These are phyloP conservation scores for Drosophila atripex DNA, from an alignment of 2,888 invertebrate species.

Conservation along the genomic window DNA sequence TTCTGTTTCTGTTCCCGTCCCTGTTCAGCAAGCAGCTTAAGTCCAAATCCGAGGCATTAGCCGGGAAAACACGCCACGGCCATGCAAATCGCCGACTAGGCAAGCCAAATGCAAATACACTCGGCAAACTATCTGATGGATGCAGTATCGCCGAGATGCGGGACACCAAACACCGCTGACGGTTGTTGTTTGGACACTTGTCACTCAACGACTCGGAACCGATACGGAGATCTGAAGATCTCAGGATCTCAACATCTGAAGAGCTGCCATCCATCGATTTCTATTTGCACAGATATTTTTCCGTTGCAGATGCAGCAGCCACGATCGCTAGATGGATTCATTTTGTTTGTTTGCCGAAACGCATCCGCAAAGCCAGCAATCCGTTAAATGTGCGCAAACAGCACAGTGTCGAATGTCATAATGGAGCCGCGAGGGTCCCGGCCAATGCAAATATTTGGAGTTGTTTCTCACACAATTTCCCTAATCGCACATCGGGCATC, in stretches of 20 bases:
- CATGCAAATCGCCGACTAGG: constrained; percentile 66
- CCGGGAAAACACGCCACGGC: constrained; percentile 62
- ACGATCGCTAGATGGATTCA: constrained; percentile 18
- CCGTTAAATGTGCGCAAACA: constrained; percentile 83
- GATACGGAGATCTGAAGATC: constrained; percentile 32
- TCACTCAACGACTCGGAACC: constrained; percentile 75
- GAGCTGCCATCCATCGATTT: constrained; percentile 73
- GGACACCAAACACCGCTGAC: constrained; percentile 58
- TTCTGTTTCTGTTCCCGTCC: constrained; percentile 30
- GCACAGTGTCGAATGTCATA: constrained; percentile 75
- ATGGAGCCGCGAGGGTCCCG: constrained; percentile 48
- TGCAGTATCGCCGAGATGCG: constrained; percentile 39
- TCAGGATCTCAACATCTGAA: constrained; percentile 28
- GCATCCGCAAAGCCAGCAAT: constrained; percentile 77
- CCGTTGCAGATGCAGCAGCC: constrained; percentile 21
- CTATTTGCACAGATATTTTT: constrained; percentile 56
- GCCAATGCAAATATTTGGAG: constrained; percentile 58
- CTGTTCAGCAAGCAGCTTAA: constrained; percentile 1
- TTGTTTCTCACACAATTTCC: constrained; percentile 44
- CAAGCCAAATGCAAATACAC: constrained; percentile 51
- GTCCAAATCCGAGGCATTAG: constrained; percentile 53
- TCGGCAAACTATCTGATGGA: constrained; percentile 72
- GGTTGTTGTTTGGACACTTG: constrained; percentile 69
- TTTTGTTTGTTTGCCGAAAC: constrained; percentile 42
- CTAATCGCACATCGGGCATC: constrained; percentile 32